Evolutionary conservation across 2,797 vertebrate species (phyloP).

Genomic region (Schizopygopsis malacanthus): DNA sequence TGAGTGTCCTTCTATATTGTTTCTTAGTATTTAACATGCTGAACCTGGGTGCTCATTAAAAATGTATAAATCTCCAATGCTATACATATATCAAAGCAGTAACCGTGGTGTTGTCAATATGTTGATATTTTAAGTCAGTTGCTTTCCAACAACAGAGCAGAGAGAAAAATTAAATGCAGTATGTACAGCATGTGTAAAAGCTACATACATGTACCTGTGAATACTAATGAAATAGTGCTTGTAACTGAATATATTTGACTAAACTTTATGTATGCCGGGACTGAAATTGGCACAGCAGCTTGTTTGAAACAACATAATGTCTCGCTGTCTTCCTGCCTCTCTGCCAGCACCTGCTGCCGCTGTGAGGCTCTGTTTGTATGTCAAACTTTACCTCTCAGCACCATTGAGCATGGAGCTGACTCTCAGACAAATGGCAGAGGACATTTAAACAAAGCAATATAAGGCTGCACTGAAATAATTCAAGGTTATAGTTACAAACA

Average conservation of each 20-base stretch:
- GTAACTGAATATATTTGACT: slow-evolving; percentile 11
- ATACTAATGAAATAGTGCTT: background rate
- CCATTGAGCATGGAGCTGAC: slow-evolving; percentile 10
- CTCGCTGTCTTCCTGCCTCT: slow-evolving; percentile 44
- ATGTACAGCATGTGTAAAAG: background rate
- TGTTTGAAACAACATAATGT: slow-evolving; percentile 53
- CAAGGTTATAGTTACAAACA: slow-evolving; percentile 38
- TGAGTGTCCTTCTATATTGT: background rate
- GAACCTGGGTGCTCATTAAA: background rate
- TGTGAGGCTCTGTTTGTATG: slow-evolving; percentile 48
- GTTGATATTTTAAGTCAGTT: background rate
- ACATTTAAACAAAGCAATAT: slow-evolving; percentile 50
- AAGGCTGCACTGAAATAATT: slow-evolving; percentile 21
- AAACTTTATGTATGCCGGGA: background rate
- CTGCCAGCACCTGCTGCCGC: slow-evolving; percentile 56
- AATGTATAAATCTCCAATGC: background rate
- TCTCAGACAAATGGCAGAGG: slow-evolving; percentile 36
- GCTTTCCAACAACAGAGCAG: background rate
- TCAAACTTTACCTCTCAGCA: slow-evolving; percentile 43
- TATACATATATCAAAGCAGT: background rate
- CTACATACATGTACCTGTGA: background rate
- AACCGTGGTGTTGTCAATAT: background rate
- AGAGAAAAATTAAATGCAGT: background rate
- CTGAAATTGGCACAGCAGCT: slow-evolving; percentile 43
- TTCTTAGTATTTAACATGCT: background rate